Evolutionary conservation across 2,113 vertebrate species (phyloP), one percentile per base, ranked within the genome.

Genomic region (Nettapus auritus): DNA sequence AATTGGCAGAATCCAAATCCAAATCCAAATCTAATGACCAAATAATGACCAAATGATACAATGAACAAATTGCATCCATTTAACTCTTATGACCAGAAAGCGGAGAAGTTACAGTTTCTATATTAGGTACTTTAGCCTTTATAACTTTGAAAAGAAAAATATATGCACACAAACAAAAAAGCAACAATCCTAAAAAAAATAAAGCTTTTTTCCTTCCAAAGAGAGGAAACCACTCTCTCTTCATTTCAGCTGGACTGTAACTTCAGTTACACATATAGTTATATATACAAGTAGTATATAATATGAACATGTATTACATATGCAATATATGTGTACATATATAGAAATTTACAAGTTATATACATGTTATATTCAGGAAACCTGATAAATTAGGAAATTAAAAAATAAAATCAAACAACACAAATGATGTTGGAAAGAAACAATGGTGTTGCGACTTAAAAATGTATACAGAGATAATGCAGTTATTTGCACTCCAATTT

Each of bases 21-120:
- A 92, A 86, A 26, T 92, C 76, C n/a, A 92, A 77, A 86, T 84
- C 73, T 92, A 92, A 90, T 96, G 88, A 86, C 56, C 50, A 52
- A 75, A 59, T 92, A 92, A 90, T 96, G 88, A 86, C 56, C 50
- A 52, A 75, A 59, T n/a, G n/a, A n/a, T 56, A 89, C 50, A 78
- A 70, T 59, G 69, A 31, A 73, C 38, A 70, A 86, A 96, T 89
- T 77, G 26, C 67, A 83, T 22, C 59, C 40, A 63, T 80, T 92
- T 77, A 69, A 57, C 9, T 75, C 29, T 83, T 92, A 40, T 38
- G 12, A 77, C 69, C 20, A 80, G 66, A 81, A 74, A 86, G 15
- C 19, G 69, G 25, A 11, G 1, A 80, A 60, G 22, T 83, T 70
- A 28, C 34, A 88, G 3, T 64, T 71, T 83, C 33, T 44, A 5